Evolutionary conservation across 2,797 vertebrate species (phyloP), one percentile per base, ranked within the genome.

Genomic region (Meriones psammophilus): DNA sequence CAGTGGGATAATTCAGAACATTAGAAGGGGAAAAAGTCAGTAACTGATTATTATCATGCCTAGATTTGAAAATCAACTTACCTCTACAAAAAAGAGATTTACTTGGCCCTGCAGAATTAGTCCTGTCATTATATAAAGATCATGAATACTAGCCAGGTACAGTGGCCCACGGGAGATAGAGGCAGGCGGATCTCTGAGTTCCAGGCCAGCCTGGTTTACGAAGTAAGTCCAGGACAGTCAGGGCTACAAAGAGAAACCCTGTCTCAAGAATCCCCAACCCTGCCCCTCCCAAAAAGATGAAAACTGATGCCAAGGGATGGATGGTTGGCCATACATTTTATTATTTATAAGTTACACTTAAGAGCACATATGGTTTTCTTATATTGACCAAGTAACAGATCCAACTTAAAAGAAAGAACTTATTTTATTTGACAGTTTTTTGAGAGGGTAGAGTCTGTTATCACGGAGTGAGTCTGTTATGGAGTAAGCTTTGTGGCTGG

Each of bases 1-100:
- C 22, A 74, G 24, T 62, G 30, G 22, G 60, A 86, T 94, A 42
- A 86, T 92, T 97, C 74, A 77, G 71, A 95, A 80, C 56, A 80
- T 30, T 50, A 33, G 42, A 83, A 84, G n/a, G 28, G 54, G 95
- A 86, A 46, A 91, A 83, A 93, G 39, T 89, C n/a, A 94, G 64
- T 54, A 92, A 58, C 74, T 33, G 60, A n/a, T 89, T 91, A 24
- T 81, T 84, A 71, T 4, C 42, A 42, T 81, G 93, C 8, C 17
- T 26, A 68, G 30, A 28, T 79, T 91, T 24, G 60, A 93, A 69
- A 95, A n/a, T 92, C 56, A 68, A 33, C 86, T 17, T 46, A 36
- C 17, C 33, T 91, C 26, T 33, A 8, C 89, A 89, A 81, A 74
- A 73, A 83, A 78, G 76, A 36, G 64, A 71, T 54, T 84, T 39